Percentiles rank a stretch among this genome's conserved stretches.
Evolutionary conservation across 2,113 vertebrate species (phyloP).

Genomic region (Gadus chalcogrammus): DNA sequence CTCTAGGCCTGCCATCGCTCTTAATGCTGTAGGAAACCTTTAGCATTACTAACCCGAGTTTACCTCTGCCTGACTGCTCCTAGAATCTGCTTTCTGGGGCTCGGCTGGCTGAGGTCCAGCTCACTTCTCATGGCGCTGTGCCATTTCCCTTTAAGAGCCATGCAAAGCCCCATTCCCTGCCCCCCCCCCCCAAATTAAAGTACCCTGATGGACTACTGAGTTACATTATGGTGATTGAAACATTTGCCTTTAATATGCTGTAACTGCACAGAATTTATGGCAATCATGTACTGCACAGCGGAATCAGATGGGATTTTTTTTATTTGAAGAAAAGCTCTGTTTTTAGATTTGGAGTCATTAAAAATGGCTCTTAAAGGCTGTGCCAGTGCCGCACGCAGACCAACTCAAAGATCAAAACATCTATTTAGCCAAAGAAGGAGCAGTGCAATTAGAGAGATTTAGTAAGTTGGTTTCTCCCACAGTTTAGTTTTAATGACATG

Average conservation of each 20-base stretch:
- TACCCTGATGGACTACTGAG: conserved; percentile 17
- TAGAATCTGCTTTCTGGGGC: conserved; percentile 5
- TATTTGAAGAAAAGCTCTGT: neutral
- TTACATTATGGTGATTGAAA: conserved; percentile 23
- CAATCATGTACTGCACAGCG: conserved; percentile 6
- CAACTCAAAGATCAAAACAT: conserved; percentile 39
- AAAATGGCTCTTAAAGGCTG: conserved; percentile 7
- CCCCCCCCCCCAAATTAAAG: conserved; percentile 15
- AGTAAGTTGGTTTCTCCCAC: conserved; percentile 45
- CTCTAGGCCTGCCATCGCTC: too few species aligned
- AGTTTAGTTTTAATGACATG: conserved; percentile 53
- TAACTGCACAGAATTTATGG: conserved; percentile 3
- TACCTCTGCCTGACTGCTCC: conserved; percentile 30
- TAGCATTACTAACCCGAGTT: conserved; percentile 10
- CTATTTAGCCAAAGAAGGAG: conserved; percentile 32
- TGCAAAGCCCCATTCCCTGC: conserved; percentile 2
- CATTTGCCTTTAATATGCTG: conserved; percentile 3
- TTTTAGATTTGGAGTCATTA: conserved; percentile 12
- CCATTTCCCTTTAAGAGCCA: conserved; percentile 6
- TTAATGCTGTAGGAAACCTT: conserved; percentile 14
- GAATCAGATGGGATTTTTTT: conserved; percentile 10
- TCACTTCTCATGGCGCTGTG: conserved; percentile 12
- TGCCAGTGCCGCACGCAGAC: conserved; percentile 27
- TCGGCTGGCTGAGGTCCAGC: conserved; percentile 6
- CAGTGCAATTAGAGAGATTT: conserved; percentile 54